Evolutionary conservation across 2,888 invertebrate species (phyloP), one percentile per base, ranked within the genome.

Genomic region (Ophioninae sp.): DNA sequence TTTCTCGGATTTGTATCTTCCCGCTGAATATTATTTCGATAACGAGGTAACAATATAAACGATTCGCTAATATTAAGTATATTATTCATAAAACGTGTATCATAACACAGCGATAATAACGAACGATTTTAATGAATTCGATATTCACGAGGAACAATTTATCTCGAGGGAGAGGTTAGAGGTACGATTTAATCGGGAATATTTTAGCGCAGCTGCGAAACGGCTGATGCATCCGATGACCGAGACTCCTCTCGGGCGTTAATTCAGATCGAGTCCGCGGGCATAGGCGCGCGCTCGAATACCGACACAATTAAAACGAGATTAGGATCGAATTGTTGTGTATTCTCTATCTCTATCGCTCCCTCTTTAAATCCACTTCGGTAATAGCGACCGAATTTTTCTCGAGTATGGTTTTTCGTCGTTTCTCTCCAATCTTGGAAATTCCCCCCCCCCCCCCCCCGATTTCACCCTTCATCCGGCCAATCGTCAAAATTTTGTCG

Each of bases 221-320:
- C 41, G 59, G 21, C 44, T 70, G 61, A 79, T 56, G 79, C 59
- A 17, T 44, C 64, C 68, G 78, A 74, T 79, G 79, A 56, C 83
- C 69, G 83, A 81, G 44, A 44, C n/a, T n/a, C n/a, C n/a, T n/a
- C 79, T 79, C 85, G 44, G 8, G 61, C 70, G 84, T 80, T 89
- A 87, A 91, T 90, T 89, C 87, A 89, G 88, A 90, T 91, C 89
- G 86, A 87, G 87, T 87, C 86, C 84, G n/a, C n/a, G n/a, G n/a
- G 67, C 73, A 59, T 20, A 44, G 44, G 61, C 17, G 67, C 74
- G 85, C 87, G 87, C 87, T 88, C 87, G 87, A 88, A 88, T 88
- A 85, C 87, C 86, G 87, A 88, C 86, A 87, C 87, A 89, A 91
- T 88, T 88, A 87, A 88, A 87, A 88, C 87, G 87, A 87, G 89